These are phyloP conservation scores for Characodon lateralis DNA, from an alignment of 2,797 vertebrate genomes.

Conservation along the genomic window DNA sequence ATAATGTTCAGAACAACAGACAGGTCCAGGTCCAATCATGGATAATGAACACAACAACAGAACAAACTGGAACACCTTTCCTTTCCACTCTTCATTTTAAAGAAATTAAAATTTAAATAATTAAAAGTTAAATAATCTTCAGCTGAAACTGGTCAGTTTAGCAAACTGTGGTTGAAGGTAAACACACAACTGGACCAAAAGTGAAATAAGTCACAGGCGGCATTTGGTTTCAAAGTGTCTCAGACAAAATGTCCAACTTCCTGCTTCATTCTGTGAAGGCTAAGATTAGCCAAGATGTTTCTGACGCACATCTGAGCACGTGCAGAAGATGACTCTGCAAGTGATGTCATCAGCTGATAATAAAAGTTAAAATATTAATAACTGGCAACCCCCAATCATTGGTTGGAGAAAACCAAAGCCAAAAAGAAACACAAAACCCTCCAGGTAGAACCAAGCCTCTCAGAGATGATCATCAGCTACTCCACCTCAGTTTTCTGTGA, in stretches of 20 bases:
- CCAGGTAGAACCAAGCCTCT: background rate
- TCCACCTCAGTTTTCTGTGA: background rate
- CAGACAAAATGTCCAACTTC: conserved; percentile 32
- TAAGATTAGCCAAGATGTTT: conserved; percentile 1
- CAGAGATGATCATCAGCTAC: background rate
- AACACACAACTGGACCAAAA: background rate
- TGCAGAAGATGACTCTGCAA: background rate
- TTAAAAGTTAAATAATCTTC: background rate
- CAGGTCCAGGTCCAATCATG: no score
- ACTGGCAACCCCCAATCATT: no score
- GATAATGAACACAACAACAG: no score
- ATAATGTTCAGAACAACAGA: no score
- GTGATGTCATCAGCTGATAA: conserved; percentile 26
- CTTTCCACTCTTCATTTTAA: no score
- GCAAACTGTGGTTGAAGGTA: background rate
- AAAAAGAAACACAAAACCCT: background rate
- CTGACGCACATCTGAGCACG: conserved; percentile 24
- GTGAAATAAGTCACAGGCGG: background rate
- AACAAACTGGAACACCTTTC: no score
- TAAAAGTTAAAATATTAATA: background rate
- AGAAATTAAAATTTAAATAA: no score
- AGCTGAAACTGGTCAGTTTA: background rate
- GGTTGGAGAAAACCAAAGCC: background rate
- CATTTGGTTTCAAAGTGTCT: no score
- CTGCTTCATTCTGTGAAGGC: conserved; percentile 17